These are phyloP conservation scores for Darevskia nairensis DNA, from an alignment of 2,797 vertebrate species.

Conservation along the genomic window DNA sequence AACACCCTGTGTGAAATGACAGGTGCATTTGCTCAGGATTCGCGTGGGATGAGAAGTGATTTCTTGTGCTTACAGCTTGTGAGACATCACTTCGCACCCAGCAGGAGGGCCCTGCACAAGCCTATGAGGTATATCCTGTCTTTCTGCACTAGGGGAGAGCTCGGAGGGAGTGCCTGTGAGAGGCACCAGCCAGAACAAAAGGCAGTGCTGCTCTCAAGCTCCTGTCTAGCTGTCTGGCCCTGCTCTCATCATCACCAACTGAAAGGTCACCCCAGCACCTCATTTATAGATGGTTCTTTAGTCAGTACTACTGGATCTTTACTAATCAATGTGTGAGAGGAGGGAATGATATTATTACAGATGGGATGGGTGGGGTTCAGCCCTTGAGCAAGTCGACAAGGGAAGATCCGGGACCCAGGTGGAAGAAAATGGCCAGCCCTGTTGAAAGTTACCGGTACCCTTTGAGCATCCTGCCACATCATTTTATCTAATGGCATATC, in stretches of 20 bases:
- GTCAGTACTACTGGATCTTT: not conserved
- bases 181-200: not conserved
- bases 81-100: not conserved
- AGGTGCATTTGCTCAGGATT: not conserved
- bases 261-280: not conserved
- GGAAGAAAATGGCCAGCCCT: not conserved
- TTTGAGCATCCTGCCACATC: not conserved
- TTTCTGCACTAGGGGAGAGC: not conserved
- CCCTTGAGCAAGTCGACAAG: not conserved
- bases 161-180: not conserved
- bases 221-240: not conserved
- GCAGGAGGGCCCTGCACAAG: not conserved
- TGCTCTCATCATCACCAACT: not conserved
- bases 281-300: not conserved
- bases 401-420: not conserved
- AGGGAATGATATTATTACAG: not conserved
- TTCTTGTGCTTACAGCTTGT: not conserved
- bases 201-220: not conserved
- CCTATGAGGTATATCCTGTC: not conserved
- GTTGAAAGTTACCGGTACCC: not conserved
- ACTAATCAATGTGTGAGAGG: not conserved
- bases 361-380: not conserved
- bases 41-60: not conserved
- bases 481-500: not conserved
- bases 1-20: not conserved